phyloP scores from a whole-genome alignment of 2,888 invertebrate genomes.

The Bursaphelenchus okinawaensis region DNA sequence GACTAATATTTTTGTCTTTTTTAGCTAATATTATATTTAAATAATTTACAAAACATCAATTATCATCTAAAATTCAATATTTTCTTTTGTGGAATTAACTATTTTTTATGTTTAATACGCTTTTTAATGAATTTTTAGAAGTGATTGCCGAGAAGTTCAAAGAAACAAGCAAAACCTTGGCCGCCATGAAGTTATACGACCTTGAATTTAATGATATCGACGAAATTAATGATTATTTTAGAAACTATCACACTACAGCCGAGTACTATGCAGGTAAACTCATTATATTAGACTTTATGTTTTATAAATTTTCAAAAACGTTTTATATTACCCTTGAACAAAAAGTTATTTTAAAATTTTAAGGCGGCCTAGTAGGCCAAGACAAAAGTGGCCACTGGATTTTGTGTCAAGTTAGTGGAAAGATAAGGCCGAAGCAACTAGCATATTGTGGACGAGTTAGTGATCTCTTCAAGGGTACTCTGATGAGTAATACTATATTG shows the following conservation, averaged over 20 bases:
- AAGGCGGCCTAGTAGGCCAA: constrained; percentile 33
- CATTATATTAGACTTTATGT: too few relatives aligned
- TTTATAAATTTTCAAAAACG: too few relatives aligned
- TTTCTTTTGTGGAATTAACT: neutral
- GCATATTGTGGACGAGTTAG: constrained; percentile 40
- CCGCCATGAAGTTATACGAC: neutral
- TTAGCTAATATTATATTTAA: neutral
- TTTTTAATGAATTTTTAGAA: neutral
- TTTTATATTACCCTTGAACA: too few relatives aligned
- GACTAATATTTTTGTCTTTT: neutral
- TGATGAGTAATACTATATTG: neutral
- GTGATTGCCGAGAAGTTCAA: neutral
- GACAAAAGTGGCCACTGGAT: constrained; percentile 32
- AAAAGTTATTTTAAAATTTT: neutral
- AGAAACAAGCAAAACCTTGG: neutral
- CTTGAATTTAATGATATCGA: neutral
- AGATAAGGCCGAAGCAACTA: constrained; percentile 39
- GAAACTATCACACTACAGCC: neutral
- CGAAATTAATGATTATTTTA: neutral
- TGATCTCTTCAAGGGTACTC: constrained; percentile 33
- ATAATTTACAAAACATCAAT: neutral
- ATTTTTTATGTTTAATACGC: neutral
- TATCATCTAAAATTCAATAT: neutral
- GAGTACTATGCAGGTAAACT: constrained; percentile 2
- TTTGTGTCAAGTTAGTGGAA: constrained; percentile 25